Evolutionary conservation across 2,113 vertebrate species (phyloP), one percentile per base, ranked within the genome.

Genomic region (Romanogobio albipinnatus): DNA sequence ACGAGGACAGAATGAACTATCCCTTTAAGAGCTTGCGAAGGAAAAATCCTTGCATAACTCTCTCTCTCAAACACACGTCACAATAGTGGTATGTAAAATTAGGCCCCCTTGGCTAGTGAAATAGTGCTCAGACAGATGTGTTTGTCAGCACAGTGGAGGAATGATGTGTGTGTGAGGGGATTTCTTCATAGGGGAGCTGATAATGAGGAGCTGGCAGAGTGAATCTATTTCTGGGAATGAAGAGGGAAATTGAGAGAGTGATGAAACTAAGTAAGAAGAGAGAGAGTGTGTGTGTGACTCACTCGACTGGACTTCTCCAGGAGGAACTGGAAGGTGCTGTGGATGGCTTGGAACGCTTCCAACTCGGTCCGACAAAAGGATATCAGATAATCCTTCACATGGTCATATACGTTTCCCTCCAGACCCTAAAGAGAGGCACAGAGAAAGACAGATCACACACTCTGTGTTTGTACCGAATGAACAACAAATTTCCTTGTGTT

Each of bases 301-400:
- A 97, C 98, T 95, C 96, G 95, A 91, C 94, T 97, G 88, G 97
- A 98, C 91, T 96, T 97, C 92, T 99, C 98, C 94, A 99, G 94
- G 86, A 99, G 93, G 91, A 98, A 98, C 90, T 99, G 97, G 94
- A 97, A 99, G 13, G 98, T 98, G 92, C 95, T 98, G 89, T 99
- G 97, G 84, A 97, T 93, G 85, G 96, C 95, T 91, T 98, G 97
- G 85, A 97, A 98, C 3, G 96, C 94, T 92, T 99, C 98, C 83
- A 99, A 95, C 75, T 99, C 98, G 24, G 97, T 99, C 74, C 95
- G 96, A 93, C 96, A 98, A 93, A 99, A 95, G 80, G 95, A 95
- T 93, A 96, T 95, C 91, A 97, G 94, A 92, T 97, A 97, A 90
- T 97, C 96, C 91, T 97, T 97, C 68, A 97, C 94, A 82, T 97